Percentiles rank a stretch among this genome's conserved stretches.
phyloP scores from a whole-genome alignment of 2,113 vertebrate species.

The Thunnus thynnus region DNA sequence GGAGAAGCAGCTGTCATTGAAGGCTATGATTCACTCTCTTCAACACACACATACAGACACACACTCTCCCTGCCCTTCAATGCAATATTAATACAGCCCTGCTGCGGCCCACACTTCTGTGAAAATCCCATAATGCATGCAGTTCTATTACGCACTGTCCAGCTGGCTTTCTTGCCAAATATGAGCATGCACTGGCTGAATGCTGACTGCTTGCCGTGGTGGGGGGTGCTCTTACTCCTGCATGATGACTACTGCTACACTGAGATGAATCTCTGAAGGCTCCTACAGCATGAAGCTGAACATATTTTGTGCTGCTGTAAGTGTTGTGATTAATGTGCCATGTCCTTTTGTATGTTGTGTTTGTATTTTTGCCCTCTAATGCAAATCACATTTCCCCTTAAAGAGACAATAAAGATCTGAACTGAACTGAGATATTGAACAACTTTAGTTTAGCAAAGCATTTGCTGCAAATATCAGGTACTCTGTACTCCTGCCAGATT shows the following conservation, averaged over 20 bases:
- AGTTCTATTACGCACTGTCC: constrained; percentile 47
- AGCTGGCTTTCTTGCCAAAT: constrained; percentile 44
- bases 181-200: constrained; percentile 40
- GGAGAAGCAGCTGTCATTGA: constrained; percentile 51
- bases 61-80: constrained; percentile 9
- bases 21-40: constrained; percentile 46
- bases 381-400: too few relatives aligned
- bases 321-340: too few relatives aligned
- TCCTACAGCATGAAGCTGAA: not conserved
- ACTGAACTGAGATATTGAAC: constrained; percentile 12
- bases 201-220: not conserved
- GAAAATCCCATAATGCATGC: constrained; percentile 67
- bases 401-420: too few relatives aligned
- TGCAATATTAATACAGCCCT: constrained; percentile 63
- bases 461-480: constrained; percentile 27
- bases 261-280: constrained; percentile 16
- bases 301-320: not conserved
- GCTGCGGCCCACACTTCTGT: constrained; percentile 53
- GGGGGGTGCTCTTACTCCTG: constrained; percentile 16
- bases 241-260: constrained; percentile 18
- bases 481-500: constrained; percentile 36
- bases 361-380: too few relatives aligned
- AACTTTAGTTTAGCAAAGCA: constrained; percentile 31
- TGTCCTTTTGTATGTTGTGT: too few relatives aligned
- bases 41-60: constrained; percentile 1